Base-by-base conservation (phyloP, 2,888 invertebrate species). In the Linnaemya vulpina region DNA sequence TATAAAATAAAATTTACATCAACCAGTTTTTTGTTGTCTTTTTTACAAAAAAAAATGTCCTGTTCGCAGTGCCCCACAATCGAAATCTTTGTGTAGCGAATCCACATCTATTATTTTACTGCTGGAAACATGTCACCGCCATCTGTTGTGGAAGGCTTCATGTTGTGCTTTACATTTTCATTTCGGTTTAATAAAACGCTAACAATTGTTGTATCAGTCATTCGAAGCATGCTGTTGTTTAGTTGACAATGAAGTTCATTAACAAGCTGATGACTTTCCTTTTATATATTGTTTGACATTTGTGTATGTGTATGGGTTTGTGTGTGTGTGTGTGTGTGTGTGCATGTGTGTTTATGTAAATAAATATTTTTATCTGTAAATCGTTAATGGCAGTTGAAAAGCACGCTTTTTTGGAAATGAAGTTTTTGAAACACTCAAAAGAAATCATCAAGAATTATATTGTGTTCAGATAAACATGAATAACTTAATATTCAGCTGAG, bases 41-140 rank as follows among this genome's bases (percentile, higher is more conserved):
- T n/a, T n/a, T n/a, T n/a, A n/a, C n/a, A n/a, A n/a, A n/a, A n/a
- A 17, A 20, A 40, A 38, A 25, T 25, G 25, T 43, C 63, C 63
- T 46, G 1, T 17, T 1, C 20, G 15, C 13, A 25, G 4, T 10
- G 3, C 20, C 43, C 22, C 20, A 20, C 35, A 62, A 75, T 53
- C 71, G 84, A 86, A 89, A 87, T 85, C 86, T 87, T 87, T 17
- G 4, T 63, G 25, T 38, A n/a, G 15, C 38, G 3, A 43, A 20
- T 74, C 25, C 51, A 58, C 8, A 53, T 62, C 11, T 71, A 46
- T 68, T 60, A 67, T 55, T 75, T 49, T 51, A 71, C 58, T 60
- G n/a, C 76, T 51, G 11, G 40, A 62, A 55, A 78, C 60, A 40
- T 82, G 74, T 78, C 78, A 75, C 77, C 5, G 68, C 77, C 84